Conservation (phyloP, 2,888 invertebrate species). For the Cheilosia urbana region DNA sequence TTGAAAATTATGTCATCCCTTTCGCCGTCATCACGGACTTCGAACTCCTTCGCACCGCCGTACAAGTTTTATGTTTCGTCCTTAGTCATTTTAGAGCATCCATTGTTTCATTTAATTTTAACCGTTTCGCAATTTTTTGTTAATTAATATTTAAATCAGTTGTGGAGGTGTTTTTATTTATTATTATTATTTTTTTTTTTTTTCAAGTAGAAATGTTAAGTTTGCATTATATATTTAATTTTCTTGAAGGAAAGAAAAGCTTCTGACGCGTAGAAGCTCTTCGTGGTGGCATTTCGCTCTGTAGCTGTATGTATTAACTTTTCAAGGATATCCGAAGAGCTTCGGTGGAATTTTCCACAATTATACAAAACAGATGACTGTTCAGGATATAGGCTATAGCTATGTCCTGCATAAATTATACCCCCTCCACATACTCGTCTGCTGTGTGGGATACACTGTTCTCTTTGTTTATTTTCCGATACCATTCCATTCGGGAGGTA, state of each 20-base stretch:
- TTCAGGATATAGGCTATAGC: neutral
- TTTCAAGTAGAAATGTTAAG: neutral
- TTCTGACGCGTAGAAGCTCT: neutral
- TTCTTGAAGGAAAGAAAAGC: neutral
- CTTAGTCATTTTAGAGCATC: neutral
- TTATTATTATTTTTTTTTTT: too few species aligned
- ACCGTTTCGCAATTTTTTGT: neutral
- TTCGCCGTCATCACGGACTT: neutral
- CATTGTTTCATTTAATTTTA: neutral
- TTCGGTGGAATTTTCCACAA: slow-evolving; percentile 38
- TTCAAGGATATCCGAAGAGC: slow-evolving; percentile 36
- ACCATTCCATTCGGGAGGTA: slow-evolving; percentile 26
- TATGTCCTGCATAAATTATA: neutral
- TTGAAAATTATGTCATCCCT: slow-evolving; percentile 64
- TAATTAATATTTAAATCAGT: neutral
- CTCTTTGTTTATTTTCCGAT: slow-evolving; percentile 38
- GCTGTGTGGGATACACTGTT: slow-evolving; percentile 2
- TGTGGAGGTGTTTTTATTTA: too few species aligned
- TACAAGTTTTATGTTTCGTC: slow-evolving; percentile 43
- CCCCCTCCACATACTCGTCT: neutral
- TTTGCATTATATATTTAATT: neutral
- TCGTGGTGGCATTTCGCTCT: neutral
- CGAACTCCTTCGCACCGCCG: neutral
- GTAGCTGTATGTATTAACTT: neutral
- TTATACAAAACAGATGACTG: slow-evolving; percentile 10